phyloP scores from a whole-genome alignment of 53 echinoderm and acorn worm genomes.

The Pentamera pediparva region DNA sequence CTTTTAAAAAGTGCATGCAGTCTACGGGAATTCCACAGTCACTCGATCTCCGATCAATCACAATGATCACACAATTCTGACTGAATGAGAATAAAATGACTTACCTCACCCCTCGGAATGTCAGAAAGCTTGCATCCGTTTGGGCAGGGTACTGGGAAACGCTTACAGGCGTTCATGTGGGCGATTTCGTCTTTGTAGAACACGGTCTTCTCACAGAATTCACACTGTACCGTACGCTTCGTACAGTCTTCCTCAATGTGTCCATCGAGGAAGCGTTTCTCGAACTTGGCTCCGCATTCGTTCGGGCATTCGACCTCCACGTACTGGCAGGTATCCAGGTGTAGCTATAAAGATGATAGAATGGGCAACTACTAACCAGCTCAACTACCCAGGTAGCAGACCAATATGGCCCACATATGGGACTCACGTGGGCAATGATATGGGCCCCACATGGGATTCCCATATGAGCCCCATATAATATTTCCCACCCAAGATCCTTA shows the following conservation, averaged over 20 bases:
- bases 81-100: too few species aligned
- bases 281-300: constrained; percentile 88
- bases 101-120: constrained; percentile 72
- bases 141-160: constrained; percentile 89
- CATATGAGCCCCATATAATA: too few species aligned
- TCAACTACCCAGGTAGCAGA: too few species aligned
- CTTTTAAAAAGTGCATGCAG: too few species aligned
- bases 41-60: too few species aligned
- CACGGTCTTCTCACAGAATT: constrained; percentile 79
- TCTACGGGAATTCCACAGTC: too few species aligned
- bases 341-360: background rate
- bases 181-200: constrained; percentile 98
- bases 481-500: too few species aligned
- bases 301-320: constrained; percentile 89
- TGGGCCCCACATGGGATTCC: too few species aligned
- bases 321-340: constrained; percentile 61
- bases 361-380: too few species aligned
- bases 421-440: too few species aligned
- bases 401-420: too few species aligned
- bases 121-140: constrained; percentile 91
- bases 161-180: constrained; percentile 88
- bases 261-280: constrained; percentile 77
- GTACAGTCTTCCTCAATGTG: constrained; percentile 85
- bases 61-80: too few species aligned
- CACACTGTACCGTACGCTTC: constrained; percentile 82